A percentile compares a stretch with the other conserved stretches of the same genome.
Evolutionary conservation across 1,140 invertebrate genomes (phyloP).

Genomic region (Plodia interpunctella): DNA sequence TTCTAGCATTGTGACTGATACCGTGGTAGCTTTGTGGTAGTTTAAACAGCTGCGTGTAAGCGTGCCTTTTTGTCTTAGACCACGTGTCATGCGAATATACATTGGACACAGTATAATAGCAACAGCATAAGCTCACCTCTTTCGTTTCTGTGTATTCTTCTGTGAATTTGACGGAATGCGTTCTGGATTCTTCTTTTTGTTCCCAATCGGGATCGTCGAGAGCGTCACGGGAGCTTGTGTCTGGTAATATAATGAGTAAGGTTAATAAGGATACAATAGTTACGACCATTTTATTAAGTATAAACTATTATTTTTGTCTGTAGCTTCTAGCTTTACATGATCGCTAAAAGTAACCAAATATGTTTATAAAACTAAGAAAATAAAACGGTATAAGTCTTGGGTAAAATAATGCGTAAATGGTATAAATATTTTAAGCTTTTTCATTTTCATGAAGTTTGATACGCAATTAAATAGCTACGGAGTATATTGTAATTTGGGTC

Average conservation of each 20-base stretch:
- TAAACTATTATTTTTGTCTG: too few relatives aligned
- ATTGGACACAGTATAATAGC: slow-evolving; percentile 23
- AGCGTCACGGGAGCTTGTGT: slow-evolving; percentile 61
- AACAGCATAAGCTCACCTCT: slow-evolving; percentile 81
- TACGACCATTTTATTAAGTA: too few relatives aligned
- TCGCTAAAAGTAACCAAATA: neutral
- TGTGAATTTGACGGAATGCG: slow-evolving; percentile 93
- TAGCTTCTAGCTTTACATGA: neutral
- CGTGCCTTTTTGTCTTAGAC: slow-evolving; percentile 16
- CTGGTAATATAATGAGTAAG: slow-evolving; percentile 30
- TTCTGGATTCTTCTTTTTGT: slow-evolving; percentile 87
- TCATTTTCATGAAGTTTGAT: too few relatives aligned
- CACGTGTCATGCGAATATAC: slow-evolving; percentile 10
- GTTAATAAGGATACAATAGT: neutral
- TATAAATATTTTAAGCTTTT: too few relatives aligned
- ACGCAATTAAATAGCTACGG: too few relatives aligned
- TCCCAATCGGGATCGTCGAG: slow-evolving; percentile 85
- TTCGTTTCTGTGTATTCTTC: slow-evolving; percentile 87
- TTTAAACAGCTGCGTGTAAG: slow-evolving; percentile 26
- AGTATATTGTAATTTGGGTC: too few relatives aligned
- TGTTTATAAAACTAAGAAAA: too few relatives aligned
- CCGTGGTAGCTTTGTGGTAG: slow-evolving; percentile 31
- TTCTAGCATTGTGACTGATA: slow-evolving; percentile 27
- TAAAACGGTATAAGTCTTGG: too few relatives aligned
- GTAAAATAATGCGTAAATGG: too few relatives aligned